Evolutionary conservation across 2,113 vertebrate species (phyloP), one percentile per base, ranked within the genome.

Genomic region (Hydropotes inermis): DNA sequence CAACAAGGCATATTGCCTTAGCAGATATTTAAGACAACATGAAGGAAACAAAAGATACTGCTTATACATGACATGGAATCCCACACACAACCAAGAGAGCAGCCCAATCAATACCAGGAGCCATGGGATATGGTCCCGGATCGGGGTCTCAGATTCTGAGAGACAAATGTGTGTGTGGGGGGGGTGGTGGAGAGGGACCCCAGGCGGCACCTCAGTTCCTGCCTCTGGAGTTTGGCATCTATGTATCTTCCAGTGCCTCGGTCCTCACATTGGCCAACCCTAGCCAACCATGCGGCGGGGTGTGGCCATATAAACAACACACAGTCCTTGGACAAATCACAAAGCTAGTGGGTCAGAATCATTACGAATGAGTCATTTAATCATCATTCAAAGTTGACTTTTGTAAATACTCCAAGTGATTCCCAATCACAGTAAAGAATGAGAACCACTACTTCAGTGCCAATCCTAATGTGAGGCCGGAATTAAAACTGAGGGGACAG

Each of bases 11-110:
- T 21, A 47, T 5, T 64, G 50, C 19, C 55, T 74, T 25, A 58
- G 27, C 28, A 85, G 74, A 61, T 89, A 91, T 60, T 96, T 60
- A 88, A 92, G 50, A 88, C 43, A 64, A 70, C 14, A 58, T 1
- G 6, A 36, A 58, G 12, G 16, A 83, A 52, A 82, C 15, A 67
- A 86, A 97, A 87, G n/a, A 57, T 33, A 60, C 25, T 78, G 47
- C 85, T 60, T 82, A 33, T 93, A 23, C 0, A 12, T 61, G 89
- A 50, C 47, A 14, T n/a, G 52, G 27, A 87, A 74, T 43, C 36
- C 55, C 9, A 93, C 47, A 58, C 3, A 47, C 52, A 54, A 21
- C 11, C 67, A 78, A 82, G 60, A 87, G 39, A 39, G 50, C 25
- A n/a, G 36, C 70, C 8, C 10, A 57, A 60, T 60, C 25, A 55